A percentile compares a stretch with the other conserved stretches of the same genome.
Evolutionary conservation across 2,797 vertebrate genomes (phyloP).

Genomic region (Chelonia mydas): DNA sequence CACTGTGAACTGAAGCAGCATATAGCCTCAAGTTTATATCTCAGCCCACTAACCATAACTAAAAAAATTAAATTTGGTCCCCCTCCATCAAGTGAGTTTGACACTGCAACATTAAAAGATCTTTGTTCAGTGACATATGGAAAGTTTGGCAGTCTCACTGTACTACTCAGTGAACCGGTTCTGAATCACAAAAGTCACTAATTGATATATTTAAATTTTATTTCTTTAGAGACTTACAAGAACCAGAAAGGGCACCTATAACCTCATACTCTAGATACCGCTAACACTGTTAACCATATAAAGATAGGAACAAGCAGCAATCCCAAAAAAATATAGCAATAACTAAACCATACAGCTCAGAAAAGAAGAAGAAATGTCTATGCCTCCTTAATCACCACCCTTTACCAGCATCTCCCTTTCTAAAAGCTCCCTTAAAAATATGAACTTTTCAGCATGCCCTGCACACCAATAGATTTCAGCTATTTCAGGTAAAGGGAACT

Average conservation of each 20-base stretch:
- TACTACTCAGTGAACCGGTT: not conserved
- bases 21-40: not conserved
- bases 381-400: not conserved
- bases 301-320: not conserved
- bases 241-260: not conserved
- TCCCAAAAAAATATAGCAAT: not conserved
- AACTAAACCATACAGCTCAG: not conserved
- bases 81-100: not conserved
- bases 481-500: not conserved
- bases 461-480: not conserved
- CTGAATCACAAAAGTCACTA: not conserved
- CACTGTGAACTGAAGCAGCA: not conserved
- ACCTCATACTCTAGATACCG: not conserved
- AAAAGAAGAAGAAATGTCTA: not conserved
- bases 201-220: not conserved
- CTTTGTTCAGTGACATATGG: not conserved
- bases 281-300: not conserved
- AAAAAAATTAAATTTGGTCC: not conserved
- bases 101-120: not conserved
- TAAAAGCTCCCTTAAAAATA: not conserved
- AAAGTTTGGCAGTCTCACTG: not conserved
- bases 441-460: not conserved
- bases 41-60: not conserved
- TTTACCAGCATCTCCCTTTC: slow-evolving; percentile 15
- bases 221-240: not conserved